Conservation (phyloP, 2,797 vertebrate species). For the Crypturellus tataupa region DNA sequence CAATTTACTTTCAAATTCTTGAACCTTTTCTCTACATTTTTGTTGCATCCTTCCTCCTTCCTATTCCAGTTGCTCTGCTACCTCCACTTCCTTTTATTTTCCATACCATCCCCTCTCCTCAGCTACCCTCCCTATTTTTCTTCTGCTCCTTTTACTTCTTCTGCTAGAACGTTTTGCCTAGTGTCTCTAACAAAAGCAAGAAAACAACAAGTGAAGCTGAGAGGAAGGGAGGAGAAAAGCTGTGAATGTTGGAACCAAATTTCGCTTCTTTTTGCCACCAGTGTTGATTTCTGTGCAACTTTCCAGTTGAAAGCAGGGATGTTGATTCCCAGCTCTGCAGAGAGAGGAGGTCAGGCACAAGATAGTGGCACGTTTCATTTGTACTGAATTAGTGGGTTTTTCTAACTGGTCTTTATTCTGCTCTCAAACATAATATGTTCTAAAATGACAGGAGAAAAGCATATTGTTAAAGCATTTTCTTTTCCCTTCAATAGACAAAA, state of each 20-base stretch:
- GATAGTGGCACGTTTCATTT: neutral
- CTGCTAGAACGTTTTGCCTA: neutral
- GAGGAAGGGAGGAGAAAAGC: neutral
- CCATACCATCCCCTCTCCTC: rapidly evolving
- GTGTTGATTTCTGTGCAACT: neutral
- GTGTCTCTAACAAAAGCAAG: neutral
- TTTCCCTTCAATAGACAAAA: constrained; percentile 20
- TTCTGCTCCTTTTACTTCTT: neutral
- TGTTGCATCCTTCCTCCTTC: neutral
- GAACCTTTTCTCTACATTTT: neutral
- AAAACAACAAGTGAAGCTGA: neutral
- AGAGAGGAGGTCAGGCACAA: neutral
- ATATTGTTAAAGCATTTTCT: constrained; percentile 1
- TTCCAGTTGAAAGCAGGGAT: neutral
- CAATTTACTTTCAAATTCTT: neutral
- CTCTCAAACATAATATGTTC: constrained; percentile 9
- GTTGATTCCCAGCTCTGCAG: neutral
- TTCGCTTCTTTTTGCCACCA: neutral
- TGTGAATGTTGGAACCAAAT: neutral
- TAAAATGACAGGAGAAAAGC: neutral
- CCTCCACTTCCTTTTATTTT: neutral
- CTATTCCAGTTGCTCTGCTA: rapidly evolving
- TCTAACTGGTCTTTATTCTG: neutral
- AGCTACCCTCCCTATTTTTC: neutral
- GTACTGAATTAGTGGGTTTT: neutral